These are phyloP conservation scores for Mythimna lalbum DNA, from an alignment of 2,888 invertebrate species.

Conservation along the genomic window DNA sequence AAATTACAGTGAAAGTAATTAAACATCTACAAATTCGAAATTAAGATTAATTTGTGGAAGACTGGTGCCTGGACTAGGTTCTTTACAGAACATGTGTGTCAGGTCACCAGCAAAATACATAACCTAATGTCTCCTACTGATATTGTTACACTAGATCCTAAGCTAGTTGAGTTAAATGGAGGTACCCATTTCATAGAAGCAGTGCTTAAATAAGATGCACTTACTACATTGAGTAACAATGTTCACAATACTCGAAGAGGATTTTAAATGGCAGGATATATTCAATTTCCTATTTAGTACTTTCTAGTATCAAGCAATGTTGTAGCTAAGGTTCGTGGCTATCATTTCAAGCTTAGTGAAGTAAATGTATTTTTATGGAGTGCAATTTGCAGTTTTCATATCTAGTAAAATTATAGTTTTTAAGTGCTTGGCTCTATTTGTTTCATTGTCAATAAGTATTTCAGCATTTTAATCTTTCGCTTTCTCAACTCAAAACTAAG, in stretches of 20 bases:
- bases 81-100: no score
- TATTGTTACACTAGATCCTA: neutral
- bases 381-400: neutral
- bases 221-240: slow-evolving; percentile 11
- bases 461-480: neutral
- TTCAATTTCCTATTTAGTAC: slow-evolving; percentile 32
- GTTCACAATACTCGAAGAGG: neutral
- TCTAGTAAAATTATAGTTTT: neutral
- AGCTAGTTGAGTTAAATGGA: neutral
- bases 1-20: no score
- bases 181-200: neutral
- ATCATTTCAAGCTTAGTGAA: neutral
- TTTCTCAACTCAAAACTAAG: neutral
- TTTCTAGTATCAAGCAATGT: slow-evolving; percentile 7
- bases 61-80: no score
- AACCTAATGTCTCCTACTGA: neutral
- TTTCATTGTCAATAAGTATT: neutral
- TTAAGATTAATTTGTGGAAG: no score
- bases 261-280: slow-evolving; percentile 31
- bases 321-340: slow-evolving; percentile 1
- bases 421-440: neutral
- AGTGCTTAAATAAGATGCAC: neutral
- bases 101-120: no score
- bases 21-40: no score
- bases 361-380: neutral